Base-by-base conservation (phyloP, 1,140 invertebrate species). In the Episyrphus balteatus region DNA sequence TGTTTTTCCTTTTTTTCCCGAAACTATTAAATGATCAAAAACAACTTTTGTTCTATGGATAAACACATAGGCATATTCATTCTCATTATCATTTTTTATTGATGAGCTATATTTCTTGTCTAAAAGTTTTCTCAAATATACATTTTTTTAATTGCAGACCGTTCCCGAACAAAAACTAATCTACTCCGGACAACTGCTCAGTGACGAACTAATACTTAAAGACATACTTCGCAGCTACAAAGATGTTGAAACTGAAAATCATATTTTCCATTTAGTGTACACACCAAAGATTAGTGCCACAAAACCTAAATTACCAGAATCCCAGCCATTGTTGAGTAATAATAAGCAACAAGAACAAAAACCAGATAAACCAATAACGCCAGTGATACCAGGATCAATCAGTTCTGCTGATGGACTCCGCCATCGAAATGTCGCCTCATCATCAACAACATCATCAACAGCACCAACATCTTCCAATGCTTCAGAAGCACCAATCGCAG, bases 161-260 rank as follows among this genome's bases (percentile, higher is more conserved):
- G 76, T 77, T 45, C 75, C 81, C 49, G 84, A 88, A 54, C 88
- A 92, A 60, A 90, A 88, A 68, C 72, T 94, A 1, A 92, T 93
- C 56, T 93, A 92, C 69, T 91, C 86, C 9, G 89, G 90, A n/a
- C 84, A 88, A 61, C 69, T 93, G 12, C 65, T 94, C 43, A 81
- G 78, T 36, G 88, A 94, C 66, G 74, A 80, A 32, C 71, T 80
- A 21, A 75, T 79, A 46, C 61, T 93, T 30, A 88, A 87, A 62
- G 88, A 93, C 68, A 76, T 93, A 30, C 70, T 92, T 32, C 73
- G 83, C 39, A 78, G 79, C 38, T 84, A 83, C 52, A 82, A 87
- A 51, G 80, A 77, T 31, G 61, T 66, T 36, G 62, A 61, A 43
- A 78, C 81, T 54, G 75, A 81, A 37, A 76, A 75, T 38, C 83